Base-by-base conservation (phyloP, 35 echinoderm and acorn worm genomes). In the Ophioderma brevispina region DNA sequence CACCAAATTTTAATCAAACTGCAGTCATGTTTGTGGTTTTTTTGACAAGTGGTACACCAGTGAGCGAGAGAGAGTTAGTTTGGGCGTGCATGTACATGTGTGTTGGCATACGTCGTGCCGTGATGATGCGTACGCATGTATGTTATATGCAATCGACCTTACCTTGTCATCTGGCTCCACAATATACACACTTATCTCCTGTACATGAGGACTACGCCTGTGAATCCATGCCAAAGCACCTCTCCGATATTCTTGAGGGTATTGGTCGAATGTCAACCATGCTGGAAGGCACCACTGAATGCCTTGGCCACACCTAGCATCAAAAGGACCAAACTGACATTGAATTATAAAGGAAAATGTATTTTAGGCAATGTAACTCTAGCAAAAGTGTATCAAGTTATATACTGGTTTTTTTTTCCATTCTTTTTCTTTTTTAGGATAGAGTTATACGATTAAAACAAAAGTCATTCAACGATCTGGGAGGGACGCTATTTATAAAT, bases 121-220 rank as follows among this genome's bases (percentile, higher is more conserved):
- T 28, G n/a, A 18, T 75, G n/a, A 32, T 32, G 64, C 13, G 4
- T 17, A 78, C 19, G 33, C 19, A 21, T 31, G 33, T 31, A 21
- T 35, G 32, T 78, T 35, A 31, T 78, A 35, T 31, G 36, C 75
- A 77, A 30, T 32, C n/a, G 14, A 78, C 17, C 28, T 36, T 95
- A 99, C 97, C 97, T 95, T 95, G 36, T 99, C 97, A 86, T 99
- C 97, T 36, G 96, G 97, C 82, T 99, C 97, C 85, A 95, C 97
- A n/a, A 99, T 93, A 87, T 92, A 99, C 11, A 99, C 93, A 76
- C 89, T 92, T 36, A 99, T 95, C 52, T 99, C 93, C 43, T 79
- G 42, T 18, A 99, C 97, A 77, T 92, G 90, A 38, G 97, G 97
- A 40, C 97, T 99, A 15, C 97, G 82, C 50, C 97, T 52, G 28